Conservation (phyloP, 2,888 invertebrate species). For the Achlya flavicornis region DNA sequence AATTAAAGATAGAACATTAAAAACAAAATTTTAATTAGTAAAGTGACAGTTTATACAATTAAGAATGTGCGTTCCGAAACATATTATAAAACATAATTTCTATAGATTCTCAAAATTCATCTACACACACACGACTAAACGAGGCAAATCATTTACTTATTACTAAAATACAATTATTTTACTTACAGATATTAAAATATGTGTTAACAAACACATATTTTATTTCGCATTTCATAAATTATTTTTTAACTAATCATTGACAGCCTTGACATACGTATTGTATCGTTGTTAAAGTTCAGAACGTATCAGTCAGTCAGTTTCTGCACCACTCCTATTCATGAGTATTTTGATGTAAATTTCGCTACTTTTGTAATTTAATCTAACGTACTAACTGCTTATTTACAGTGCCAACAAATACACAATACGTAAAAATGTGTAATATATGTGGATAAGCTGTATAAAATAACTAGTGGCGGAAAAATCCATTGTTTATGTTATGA, state of each 20-base stretch:
- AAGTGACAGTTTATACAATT: conserved; percentile 43
- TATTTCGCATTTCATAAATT: no score
- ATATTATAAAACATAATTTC: background rate
- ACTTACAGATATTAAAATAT: no score
- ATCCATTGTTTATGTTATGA: conserved; percentile 45
- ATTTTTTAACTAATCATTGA: background rate
- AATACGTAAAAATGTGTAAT: background rate
- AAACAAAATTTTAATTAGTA: conserved; percentile 14
- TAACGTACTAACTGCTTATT: background rate
- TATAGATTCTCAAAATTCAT: background rate
- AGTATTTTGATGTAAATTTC: background rate
- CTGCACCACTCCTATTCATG: background rate
- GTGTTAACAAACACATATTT: no score
- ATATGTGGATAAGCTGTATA: background rate
- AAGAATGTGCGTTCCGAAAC: conserved; percentile 48
- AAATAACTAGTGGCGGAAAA: conserved; percentile 16
- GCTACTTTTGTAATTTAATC: background rate
- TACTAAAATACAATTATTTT: no score
- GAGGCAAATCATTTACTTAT: no score
- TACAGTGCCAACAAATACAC: background rate
- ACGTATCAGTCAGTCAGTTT: conserved; percentile 23
- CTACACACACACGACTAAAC: no score
- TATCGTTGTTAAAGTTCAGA: conserved; percentile 23
- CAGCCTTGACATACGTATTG: no score
- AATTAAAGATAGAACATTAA: conserved; percentile 14